Percentiles rank a stretch among this genome's conserved stretches.
phyloP scores from a whole-genome alignment of 1,140 invertebrate genomes.

The Reticulitermes speratus region DNA sequence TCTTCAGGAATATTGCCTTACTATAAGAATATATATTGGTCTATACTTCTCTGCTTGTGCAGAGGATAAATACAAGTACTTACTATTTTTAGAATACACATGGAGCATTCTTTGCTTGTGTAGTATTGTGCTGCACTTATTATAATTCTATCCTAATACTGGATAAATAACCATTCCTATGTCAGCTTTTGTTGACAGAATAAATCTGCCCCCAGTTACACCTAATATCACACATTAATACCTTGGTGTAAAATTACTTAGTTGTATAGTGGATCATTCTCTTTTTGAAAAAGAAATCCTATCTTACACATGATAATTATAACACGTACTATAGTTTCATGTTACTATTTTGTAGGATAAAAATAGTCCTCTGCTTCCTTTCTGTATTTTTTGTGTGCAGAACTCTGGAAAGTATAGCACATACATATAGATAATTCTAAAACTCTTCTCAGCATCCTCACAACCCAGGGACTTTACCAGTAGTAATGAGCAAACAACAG shows the following conservation, averaged over 20 bases:
- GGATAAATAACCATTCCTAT: background rate
- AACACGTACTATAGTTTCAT: background rate
- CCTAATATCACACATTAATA: background rate
- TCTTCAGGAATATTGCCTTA: too few relatives aligned
- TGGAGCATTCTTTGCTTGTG: too few relatives aligned
- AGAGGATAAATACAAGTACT: too few relatives aligned
- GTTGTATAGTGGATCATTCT: background rate
- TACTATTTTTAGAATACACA: too few relatives aligned
- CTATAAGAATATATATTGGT: too few relatives aligned
- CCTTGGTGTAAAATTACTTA: background rate
- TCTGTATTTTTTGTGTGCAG: background rate
- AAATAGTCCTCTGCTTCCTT: background rate
- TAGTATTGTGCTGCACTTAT: too few relatives aligned
- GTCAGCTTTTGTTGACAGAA: background rate
- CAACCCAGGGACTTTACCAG: background rate
- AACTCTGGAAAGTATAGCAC: background rate
- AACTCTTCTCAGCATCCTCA: background rate
- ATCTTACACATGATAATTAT: background rate
- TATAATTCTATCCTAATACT: too few relatives aligned
- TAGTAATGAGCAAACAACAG: background rate
- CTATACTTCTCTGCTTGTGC: too few relatives aligned
- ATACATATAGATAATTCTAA: background rate
- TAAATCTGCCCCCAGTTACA: background rate
- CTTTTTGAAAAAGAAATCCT: background rate
- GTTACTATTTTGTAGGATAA: background rate